phyloP scores from a whole-genome alignment of 2,888 invertebrate species.

The Brenthis hecate region DNA sequence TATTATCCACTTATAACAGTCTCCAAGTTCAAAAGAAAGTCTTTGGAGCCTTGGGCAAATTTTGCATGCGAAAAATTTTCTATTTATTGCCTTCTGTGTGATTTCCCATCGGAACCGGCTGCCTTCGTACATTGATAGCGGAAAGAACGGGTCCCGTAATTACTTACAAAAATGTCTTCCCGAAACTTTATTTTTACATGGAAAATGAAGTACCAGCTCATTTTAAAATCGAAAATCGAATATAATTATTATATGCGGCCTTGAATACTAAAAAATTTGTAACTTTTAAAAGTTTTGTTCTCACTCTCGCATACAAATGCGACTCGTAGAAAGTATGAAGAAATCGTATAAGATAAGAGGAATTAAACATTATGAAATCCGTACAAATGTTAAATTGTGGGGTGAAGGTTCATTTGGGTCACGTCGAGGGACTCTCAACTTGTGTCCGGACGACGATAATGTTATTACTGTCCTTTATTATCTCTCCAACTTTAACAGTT shows the following conservation, averaged over 20 bases:
- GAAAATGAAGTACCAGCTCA: neutral
- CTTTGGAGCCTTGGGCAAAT: constrained; percentile 32
- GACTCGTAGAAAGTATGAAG: too few species aligned
- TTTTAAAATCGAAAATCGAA: neutral
- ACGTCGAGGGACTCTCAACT: constrained; percentile 20
- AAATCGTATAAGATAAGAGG: neutral
- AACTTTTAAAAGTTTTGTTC: too few species aligned
- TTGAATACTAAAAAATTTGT: too few species aligned
- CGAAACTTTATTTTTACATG: neutral
- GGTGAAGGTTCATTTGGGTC: constrained; percentile 19
- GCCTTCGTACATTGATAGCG: constrained; percentile 20
- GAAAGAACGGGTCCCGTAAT: constrained; percentile 23
- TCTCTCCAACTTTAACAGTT: constrained; percentile 5
- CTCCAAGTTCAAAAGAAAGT: constrained; percentile 33
- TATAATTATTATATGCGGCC: neutral
- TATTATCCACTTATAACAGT: constrained; percentile 39
- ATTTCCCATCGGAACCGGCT: constrained; percentile 46
- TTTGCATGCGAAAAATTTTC: constrained; percentile 42
- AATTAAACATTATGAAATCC: constrained; percentile 11
- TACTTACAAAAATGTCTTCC: constrained; percentile 18
- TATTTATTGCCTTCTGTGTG: constrained; percentile 48
- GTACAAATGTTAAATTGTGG: constrained; percentile 9
- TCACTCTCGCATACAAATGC: too few species aligned
- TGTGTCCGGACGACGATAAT: constrained; percentile 20
- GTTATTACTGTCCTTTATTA: constrained; percentile 21